Evolutionary conservation across 2,113 vertebrate species (phyloP), one percentile per base, ranked within the genome.

Genomic region (Ifrita kowaldi): DNA sequence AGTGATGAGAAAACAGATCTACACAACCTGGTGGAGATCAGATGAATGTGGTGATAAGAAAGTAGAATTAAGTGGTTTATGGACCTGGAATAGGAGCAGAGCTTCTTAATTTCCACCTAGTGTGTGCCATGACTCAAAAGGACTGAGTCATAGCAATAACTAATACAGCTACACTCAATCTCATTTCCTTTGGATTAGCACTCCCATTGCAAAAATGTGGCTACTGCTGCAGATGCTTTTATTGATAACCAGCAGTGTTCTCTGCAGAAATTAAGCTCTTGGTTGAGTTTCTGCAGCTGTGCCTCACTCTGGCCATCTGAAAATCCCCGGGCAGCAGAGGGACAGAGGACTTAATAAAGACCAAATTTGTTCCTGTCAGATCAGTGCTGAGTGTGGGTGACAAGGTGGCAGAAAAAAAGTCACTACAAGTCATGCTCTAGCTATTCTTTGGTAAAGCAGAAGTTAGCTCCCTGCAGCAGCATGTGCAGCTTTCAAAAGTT

Each of bases 121-220:
- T 13, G 13, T 55, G 75, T 28, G 46, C 49, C 55, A 55, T 77
- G 88, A 88, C 68, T 90, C 86, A 95, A 86, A 90, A 4, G 10
- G 93, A 47, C 39, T 95, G 84, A 90, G 60, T 97, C 94, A 93
- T 28, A 60, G 60, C 67, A 84, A 67, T 59, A 90, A 83, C n/a
- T 65, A 78, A 89, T 67, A 59, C 22, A 78, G 35, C 56, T 89
- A 62, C 78, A 52, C 35, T 46, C 76, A 18, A 47, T 70, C 60
- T 87, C 30, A 59, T 93, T 92, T 96, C 86, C 73, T 78, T 17
- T n/a, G 35, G 80, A 84, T 95, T 93, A 95, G 80, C 56, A 60
- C 44, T 83, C 42, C 42, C 47, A n/a, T 75, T 70, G 10, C 30
- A 67, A 92, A 92, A 75, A 75, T 52, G 17, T 53, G 35, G 44